Base-by-base conservation (phyloP, 2,113 vertebrate species). In the Halcyon malimbica region DNA sequence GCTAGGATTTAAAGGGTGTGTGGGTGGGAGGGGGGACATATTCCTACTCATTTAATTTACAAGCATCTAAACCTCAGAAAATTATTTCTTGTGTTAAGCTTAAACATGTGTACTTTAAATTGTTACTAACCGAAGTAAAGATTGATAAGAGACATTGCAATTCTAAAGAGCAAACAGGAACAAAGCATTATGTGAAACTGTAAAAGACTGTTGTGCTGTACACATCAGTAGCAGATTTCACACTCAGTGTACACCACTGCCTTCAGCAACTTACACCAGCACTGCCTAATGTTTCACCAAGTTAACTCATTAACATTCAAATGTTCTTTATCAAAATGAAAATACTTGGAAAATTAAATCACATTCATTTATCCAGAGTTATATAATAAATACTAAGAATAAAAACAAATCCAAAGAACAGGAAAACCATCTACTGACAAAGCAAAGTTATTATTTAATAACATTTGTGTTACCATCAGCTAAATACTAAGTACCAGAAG, bases 1-100 rank as follows among this genome's bases (percentile, higher is more conserved):
- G 94, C 97, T 97, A 95, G 91, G 95, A 94, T 95, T 90, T 97
- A 97, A 97, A 97, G 95, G 94, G 89, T 68, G 54, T 42, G 41
- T 74, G 95, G 84, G 86, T 74, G 78, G 93, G 86, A 78, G 69
- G 64, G 83, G 90, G 56, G 33, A 67, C 51, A 64, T 86, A 57
- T 56, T 94, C 90, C 93, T 92, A 54, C 83, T 85, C 91, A 67
- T 93, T 95, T 97, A 93, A 95, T 94, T 96, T 95, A 93, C 95
- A 97, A 96, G 92, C 14, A 3, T 94, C 94, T 85, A 84, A 94
- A 91, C 64, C 91, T 96, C 10, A 3, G 68, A 96, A 97, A 95
- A 95, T 73, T 0, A 90, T 96, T 94, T 96, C 67, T 91, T 93
- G 84, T 87, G 87, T 92, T 94, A 83, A 90, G 59, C 60, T 92